phyloP scores from a whole-genome alignment of 1,140 invertebrate genomes.

The Penaeus japonicus region DNA sequence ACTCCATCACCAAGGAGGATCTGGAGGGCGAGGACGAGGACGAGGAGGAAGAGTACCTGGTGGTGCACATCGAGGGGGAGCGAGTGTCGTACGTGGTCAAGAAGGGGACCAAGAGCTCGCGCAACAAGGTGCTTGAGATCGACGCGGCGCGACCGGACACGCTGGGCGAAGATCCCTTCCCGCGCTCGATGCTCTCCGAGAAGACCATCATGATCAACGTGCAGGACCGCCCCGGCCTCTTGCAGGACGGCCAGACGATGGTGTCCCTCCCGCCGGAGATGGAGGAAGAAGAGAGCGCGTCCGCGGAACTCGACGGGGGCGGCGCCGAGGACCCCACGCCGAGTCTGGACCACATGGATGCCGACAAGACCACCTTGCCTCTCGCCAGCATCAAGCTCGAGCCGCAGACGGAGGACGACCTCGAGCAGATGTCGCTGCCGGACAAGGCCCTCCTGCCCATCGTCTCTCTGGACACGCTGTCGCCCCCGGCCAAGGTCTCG shows the following conservation, averaged over 20 bases:
- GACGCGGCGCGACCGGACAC: conserved; percentile 1
- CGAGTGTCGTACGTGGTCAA: conserved; percentile 45
- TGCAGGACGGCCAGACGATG: neutral
- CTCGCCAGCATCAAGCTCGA: conserved; percentile 29
- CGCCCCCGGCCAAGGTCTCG: neutral
- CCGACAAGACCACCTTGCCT: neutral
- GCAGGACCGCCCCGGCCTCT: conserved; percentile 4
- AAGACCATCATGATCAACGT: conserved; percentile 50
- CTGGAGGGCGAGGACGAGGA: conserved; percentile 10
- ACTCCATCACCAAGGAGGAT: neutral
- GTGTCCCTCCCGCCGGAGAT: neutral
- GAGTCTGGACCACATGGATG: no score
- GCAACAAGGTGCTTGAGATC: conserved; percentile 22
- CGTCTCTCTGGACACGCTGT: neutral
- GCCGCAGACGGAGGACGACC: conserved; percentile 1
- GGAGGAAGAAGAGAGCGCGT: neutral
- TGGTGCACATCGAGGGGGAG: conserved; percentile 45
- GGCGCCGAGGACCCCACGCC: neutral
- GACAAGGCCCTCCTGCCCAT: conserved; percentile 13
- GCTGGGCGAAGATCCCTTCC: neutral
- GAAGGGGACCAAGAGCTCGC: conserved; percentile 11
- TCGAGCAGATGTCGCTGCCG: neutral
- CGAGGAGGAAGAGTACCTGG: conserved; percentile 44
- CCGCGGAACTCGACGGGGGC: neutral
- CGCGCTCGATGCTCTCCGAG: conserved; percentile 10